phyloP scores from a whole-genome alignment of 2,888 invertebrate species.

The Sisyra nigra region DNA sequence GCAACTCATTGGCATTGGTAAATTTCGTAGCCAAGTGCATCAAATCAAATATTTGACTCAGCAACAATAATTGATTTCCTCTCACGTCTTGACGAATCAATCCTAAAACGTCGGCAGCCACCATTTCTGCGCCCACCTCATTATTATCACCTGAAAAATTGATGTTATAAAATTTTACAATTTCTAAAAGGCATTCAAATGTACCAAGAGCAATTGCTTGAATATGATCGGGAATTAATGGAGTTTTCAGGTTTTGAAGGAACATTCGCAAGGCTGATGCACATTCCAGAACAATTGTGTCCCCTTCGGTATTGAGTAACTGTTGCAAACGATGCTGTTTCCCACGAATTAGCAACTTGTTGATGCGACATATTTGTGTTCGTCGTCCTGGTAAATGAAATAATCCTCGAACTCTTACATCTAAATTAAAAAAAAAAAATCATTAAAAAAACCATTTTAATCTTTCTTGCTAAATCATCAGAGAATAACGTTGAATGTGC shows the following conservation, averaged over 20 bases:
- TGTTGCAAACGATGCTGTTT: slow-evolving; percentile 6
- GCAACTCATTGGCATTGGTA: slow-evolving; percentile 29
- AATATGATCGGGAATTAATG: slow-evolving; percentile 28
- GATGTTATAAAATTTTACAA: too few species aligned
- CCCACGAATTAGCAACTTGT: slow-evolving; percentile 18
- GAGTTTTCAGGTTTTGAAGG: slow-evolving; percentile 24
- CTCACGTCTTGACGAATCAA: slow-evolving; percentile 28
- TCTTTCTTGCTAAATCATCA: too few species aligned
- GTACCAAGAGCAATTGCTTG: slow-evolving; percentile 30
- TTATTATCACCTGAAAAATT: slow-evolving; percentile 25
- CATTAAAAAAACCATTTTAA: too few species aligned
- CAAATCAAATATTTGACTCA: slow-evolving; percentile 26
- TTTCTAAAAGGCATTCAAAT: too few species aligned
- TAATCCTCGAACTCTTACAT: slow-evolving; percentile 20
- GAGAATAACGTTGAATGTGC: too few species aligned
- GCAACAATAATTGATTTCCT: slow-evolving; percentile 25
- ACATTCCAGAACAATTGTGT: slow-evolving; percentile 21
- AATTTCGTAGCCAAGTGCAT: slow-evolving; percentile 26
- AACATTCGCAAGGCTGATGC: slow-evolving; percentile 28
- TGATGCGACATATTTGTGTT: slow-evolving; percentile 16
- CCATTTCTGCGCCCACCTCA: slow-evolving; percentile 26
- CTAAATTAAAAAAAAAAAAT: slow-evolving; percentile 12
- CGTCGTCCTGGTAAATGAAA: slow-evolving; percentile 19
- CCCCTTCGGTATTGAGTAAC: not conserved
- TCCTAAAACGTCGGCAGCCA: slow-evolving; percentile 31